Evolutionary conservation across 2,797 vertebrate species (phyloP).

Genomic region (Sebastes minor): DNA sequence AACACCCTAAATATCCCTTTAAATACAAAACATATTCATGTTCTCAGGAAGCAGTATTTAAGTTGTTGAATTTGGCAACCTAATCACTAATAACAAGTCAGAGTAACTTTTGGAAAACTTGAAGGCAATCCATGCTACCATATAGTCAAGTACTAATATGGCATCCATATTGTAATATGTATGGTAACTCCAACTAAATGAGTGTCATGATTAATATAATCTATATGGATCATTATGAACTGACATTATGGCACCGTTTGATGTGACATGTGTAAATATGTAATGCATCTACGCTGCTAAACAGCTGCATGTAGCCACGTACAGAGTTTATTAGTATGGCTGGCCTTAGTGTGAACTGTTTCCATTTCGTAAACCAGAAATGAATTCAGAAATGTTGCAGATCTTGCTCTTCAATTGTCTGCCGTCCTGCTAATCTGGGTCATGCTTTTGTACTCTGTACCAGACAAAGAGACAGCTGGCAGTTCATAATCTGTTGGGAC

Average conservation of each 20-base stretch:
- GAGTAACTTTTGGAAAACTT: background rate
- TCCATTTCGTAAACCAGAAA: constrained; percentile 35
- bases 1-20: background rate
- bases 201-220: background rate
- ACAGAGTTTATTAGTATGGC: background rate
- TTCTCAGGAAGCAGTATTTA: background rate
- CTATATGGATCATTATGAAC: background rate
- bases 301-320: background rate
- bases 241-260: background rate
- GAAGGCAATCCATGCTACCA: background rate
- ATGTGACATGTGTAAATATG: background rate
- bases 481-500: constrained; percentile 55
- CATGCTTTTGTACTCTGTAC: constrained; percentile 19
- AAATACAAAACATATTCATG: background rate
- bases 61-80: background rate
- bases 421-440: constrained; percentile 46
- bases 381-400: constrained; percentile 50
- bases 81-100: background rate
- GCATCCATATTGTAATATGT: background rate
- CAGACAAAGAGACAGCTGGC: constrained; percentile 45
- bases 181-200: background rate
- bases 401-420: constrained; percentile 49
- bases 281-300: background rate
- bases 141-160: background rate
- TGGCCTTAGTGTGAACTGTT: constrained; percentile 18